Evolutionary conservation across 2,113 vertebrate genomes (phyloP), one percentile per base, ranked within the genome.

Genomic region (Beaufortia kweichowensis): DNA sequence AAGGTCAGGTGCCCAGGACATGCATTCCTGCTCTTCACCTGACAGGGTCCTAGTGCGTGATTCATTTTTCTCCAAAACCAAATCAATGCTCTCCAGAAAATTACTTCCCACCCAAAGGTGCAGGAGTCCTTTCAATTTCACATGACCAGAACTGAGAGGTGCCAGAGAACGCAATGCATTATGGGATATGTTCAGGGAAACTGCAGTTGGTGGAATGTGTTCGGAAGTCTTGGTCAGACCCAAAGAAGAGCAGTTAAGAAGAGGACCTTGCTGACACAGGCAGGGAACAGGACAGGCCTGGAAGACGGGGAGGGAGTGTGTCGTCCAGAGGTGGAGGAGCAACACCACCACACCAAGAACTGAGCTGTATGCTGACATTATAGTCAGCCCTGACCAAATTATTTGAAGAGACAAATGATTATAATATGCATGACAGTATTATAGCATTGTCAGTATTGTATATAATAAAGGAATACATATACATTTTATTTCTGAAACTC

Each of bases 1-100:
- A 60, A 93, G 86, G 83, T 82, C 15, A 63, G 91, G 90, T 80
- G 88, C 91, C 91, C 92, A 93, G 3, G 86, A 81, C 6, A 65
- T 75, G 77, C 91, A 92, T 26, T 82, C 61, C 24, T 0, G 1
- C 28, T 50, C 28, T 39, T 46, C 55, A 56, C 72, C 55, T 21
- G 46, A 76, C 81, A 55, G 62, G 19, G 76, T 77, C 76, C 76
- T 66, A 39, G 75, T 65, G 53, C 55, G 24, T 15, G 15, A 15
- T 12, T 1, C 11, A 19, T 31, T n/a, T 31, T 56, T 60, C 55
- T 81, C 78, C 1, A 83, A 15, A 78, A 90, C 92, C 31, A 93
- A 79, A 5, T 90, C 90, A 79, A 93, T 69, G 55, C n/a, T 82
- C 33, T 79, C 46, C 73, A 93, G 78, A 2, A 57, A 83, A 87